Conservation (phyloP, 2,888 invertebrate genomes). For the Aethes cnicana region DNA sequence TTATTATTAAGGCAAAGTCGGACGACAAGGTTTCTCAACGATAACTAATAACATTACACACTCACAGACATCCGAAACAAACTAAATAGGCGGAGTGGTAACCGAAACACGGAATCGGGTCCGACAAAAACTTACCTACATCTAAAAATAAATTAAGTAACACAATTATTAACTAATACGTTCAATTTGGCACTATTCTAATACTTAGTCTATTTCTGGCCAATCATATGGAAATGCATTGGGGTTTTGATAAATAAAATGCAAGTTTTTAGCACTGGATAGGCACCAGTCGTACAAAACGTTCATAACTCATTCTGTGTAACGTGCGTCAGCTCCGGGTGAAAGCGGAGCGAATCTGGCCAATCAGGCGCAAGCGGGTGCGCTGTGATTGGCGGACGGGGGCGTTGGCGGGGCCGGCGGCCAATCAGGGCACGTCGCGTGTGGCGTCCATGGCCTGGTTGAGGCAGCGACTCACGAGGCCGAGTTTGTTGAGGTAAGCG, state of each 20-base stretch:
- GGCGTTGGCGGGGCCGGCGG: constrained; percentile 4
- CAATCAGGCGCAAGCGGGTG: constrained; percentile 16
- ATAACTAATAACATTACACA: constrained; percentile 22
- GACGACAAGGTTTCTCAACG: constrained; percentile 32
- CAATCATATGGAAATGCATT: constrained; percentile 44
- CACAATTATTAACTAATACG: constrained; percentile 53
- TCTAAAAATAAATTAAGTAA: constrained; percentile 76
- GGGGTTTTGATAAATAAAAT: constrained; percentile 29
- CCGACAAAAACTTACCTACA: constrained; percentile 42
- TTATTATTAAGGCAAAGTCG: constrained; percentile 43
- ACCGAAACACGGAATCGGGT: constrained; percentile 53
- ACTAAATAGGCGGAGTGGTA: constrained; percentile 66
- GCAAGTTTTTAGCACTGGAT: constrained; percentile 15
- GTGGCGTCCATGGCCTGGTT: constrained; percentile 50
- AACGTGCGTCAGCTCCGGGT: not conserved
- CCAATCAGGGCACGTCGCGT: constrained; percentile 56
- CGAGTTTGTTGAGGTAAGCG: constrained; percentile 59
- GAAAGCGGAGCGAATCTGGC: not conserved
- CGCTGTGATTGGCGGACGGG: constrained; percentile 12
- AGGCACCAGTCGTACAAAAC: constrained; percentile 17
- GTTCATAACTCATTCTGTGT: constrained; percentile 2
- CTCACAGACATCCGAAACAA: constrained; percentile 36
- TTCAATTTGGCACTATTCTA: constrained; percentile 76
- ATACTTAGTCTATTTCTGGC: constrained; percentile 47
- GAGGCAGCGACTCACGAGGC: constrained; percentile 59